Evolutionary conservation across 1,140 invertebrate species (phyloP).

Genomic region (Drosophila subpulchrella): DNA sequence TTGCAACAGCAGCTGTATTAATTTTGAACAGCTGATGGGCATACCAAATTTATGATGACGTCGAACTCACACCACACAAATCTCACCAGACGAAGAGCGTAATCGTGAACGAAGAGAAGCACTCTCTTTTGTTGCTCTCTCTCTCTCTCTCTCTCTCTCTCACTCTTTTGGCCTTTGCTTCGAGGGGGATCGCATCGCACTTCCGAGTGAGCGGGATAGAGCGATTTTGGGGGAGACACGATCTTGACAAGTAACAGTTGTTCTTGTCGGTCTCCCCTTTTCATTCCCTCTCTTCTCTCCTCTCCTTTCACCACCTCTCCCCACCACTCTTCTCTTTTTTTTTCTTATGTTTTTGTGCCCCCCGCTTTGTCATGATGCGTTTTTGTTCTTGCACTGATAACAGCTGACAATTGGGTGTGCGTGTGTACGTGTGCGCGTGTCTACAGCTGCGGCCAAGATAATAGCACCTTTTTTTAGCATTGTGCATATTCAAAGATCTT

Average conservation of each 20-base stretch:
- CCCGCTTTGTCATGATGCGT: slow-evolving; percentile 18
- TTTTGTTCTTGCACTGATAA: slow-evolving; percentile 38
- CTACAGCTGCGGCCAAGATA: background rate
- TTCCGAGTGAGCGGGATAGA: slow-evolving; percentile 40
- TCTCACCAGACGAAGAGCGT: slow-evolving; percentile 2
- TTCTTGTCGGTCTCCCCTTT: slow-evolving; percentile 20
- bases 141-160: background rate
- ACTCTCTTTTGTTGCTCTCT: background rate
- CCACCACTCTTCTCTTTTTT: background rate
- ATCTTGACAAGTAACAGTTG: slow-evolving; percentile 47
- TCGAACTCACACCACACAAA: slow-evolving; percentile 34
- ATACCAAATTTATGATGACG: slow-evolving; percentile 72
- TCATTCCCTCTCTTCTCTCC: slow-evolving; percentile 1
- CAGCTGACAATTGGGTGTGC: slow-evolving; percentile 34
- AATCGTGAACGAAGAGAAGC: background rate
- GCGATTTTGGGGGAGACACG: slow-evolving; percentile 21
- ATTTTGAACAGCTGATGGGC: slow-evolving; percentile 74
- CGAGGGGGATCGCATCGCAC: slow-evolving; percentile 26
- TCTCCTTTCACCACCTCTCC: too few relatives aligned
- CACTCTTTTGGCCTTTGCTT: slow-evolving; percentile 1
- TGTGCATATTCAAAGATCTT: background rate
- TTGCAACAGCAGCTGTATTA: slow-evolving; percentile 59
- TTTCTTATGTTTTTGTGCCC: slow-evolving; percentile 12
- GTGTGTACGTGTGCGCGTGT: slow-evolving; percentile 7
- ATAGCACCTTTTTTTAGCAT: background rate